phyloP scores from a whole-genome alignment of 2,888 invertebrate species.

The Phasia obesa region DNA sequence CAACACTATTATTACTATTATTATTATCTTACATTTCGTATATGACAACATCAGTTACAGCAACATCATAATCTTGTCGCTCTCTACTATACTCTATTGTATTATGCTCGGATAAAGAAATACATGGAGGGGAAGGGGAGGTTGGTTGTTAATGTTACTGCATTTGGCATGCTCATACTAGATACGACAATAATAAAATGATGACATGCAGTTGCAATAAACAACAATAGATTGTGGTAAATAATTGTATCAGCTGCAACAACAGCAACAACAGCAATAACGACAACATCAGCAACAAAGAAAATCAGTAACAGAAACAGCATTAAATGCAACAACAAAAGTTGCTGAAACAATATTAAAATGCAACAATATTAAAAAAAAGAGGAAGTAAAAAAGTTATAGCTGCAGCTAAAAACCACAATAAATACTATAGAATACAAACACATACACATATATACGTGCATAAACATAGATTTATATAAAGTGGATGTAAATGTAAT shows the following conservation, averaged over 20 bases:
- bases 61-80: conserved; percentile 39
- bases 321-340: conserved; percentile 55
- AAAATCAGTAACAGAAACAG: conserved; percentile 46
- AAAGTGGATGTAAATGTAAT: conserved; percentile 19
- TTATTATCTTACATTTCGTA: conserved; percentile 53
- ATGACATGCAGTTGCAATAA: conserved; percentile 67
- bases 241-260: conserved; percentile 63
- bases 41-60: conserved; percentile 63
- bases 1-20: conserved; percentile 49
- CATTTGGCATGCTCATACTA: conserved; percentile 52
- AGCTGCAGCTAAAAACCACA: conserved; percentile 61
- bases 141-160: conserved; percentile 44
- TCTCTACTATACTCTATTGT: conserved; percentile 46
- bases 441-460: background rate
- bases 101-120: conserved; percentile 27
- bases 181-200: conserved; percentile 58
- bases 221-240: conserved; percentile 68
- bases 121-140: conserved; percentile 1
- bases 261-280: conserved; percentile 31
- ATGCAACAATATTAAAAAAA: conserved; percentile 56
- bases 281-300: conserved; percentile 43
- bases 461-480: background rate
- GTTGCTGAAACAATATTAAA: conserved; percentile 61
- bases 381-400: conserved; percentile 38
- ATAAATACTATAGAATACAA: conserved; percentile 33